Base-by-base conservation (phyloP, 2,113 vertebrate genomes). In the Corythoichthys intestinalis region DNA sequence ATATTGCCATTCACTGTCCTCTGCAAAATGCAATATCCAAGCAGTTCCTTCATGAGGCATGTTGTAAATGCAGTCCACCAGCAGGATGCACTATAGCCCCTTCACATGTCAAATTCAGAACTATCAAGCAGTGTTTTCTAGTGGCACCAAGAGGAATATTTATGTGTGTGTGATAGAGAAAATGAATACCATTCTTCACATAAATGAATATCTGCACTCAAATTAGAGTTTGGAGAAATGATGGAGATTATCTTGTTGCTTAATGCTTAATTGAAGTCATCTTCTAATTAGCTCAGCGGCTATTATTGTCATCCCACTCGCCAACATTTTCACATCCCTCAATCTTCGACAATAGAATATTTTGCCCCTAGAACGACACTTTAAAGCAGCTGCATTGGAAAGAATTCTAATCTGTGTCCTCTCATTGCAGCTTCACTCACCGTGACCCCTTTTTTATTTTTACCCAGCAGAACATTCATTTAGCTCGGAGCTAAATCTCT, bases 261-360 rank as follows among this genome's bases (percentile, higher is more conserved):
- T 86, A 85, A 87, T 87, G 75, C 82, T 86, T 88, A 89, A 90
- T 88, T 91, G 81, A 88, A 89, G 83, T 68, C 85, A 71, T 78
- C 78, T 78, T 76, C 83, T 89, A 87, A 91, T 90, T 91, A 87
- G 81, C 80, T 82, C 68, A 66, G 75, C 61, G 5, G 61, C 61
- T 47, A 63, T 84, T 84, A 85, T 90, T 84, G 86, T 89, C 82
- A 82, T 82, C 71, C 73, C 82, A 85, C 78, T 77, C 65, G 71
- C 66, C 74, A 84, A 85, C 87, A 84, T 84, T 85, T 83, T 72
- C 63, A 70, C 66, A 81, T 85, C 87, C 83, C 65, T 76, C 44
- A 76, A 85, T 86, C 73, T 86, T 85, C 83, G 76, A 28, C n/a
- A 46, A 85, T 69, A 77, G 65, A 78, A 83, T 56, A 37, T 35